Evolutionary conservation across 2,797 vertebrate species (phyloP).

Genomic region (Microchirus variegatus): DNA sequence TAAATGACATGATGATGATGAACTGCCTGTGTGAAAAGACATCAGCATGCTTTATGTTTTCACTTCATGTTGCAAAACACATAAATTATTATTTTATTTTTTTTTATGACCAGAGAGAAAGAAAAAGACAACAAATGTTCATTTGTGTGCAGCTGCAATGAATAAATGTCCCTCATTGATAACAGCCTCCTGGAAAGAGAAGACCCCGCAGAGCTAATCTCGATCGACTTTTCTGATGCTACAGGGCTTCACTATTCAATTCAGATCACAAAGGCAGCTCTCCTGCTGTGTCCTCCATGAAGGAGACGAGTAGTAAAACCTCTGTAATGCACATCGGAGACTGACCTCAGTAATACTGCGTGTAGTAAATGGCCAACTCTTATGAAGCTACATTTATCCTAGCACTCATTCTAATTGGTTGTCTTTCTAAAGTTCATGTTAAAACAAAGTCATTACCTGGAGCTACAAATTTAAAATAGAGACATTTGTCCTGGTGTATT

Average conservation of each 20-base stretch:
- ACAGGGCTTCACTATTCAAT: constrained; percentile 54
- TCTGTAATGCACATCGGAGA: constrained; percentile 2
- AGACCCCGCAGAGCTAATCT: constrained; percentile 45
- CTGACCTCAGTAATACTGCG: constrained; percentile 8
- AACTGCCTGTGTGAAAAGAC: background rate
- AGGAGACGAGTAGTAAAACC: constrained; percentile 18
- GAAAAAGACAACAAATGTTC: no score
- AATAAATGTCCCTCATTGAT: constrained; percentile 5
- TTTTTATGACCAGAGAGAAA: no score
- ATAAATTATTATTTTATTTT: no score
- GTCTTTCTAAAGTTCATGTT: background rate
- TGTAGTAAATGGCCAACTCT: background rate
- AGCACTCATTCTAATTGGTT: background rate
- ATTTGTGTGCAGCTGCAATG: background rate
- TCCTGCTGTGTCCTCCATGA: constrained; percentile 46
- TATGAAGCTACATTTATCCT: background rate
- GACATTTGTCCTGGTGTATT: no score
- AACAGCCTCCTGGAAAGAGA: constrained; percentile 27
- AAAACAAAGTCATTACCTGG: background rate
- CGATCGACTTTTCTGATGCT: constrained; percentile 57
- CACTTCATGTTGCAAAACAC: background rate
- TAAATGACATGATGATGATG: background rate
- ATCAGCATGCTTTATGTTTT: background rate
- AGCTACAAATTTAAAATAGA: no score
- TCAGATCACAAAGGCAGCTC: constrained; percentile 21